Conservation (phyloP, 1,140 invertebrate species). For the Trachymyrmex cornetzi region DNA sequence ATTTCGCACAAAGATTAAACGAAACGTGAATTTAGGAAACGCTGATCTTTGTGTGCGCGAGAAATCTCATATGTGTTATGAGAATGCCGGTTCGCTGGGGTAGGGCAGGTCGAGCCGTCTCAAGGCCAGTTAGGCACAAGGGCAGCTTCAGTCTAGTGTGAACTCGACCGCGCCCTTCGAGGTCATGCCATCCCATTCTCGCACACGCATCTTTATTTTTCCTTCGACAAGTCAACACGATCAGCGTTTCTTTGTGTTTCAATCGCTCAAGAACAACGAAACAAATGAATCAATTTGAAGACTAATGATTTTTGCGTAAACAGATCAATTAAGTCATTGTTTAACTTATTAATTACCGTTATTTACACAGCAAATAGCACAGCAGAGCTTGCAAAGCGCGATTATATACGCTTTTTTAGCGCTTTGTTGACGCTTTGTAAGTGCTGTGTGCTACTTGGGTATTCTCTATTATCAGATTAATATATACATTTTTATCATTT, state of each 20-base stretch:
- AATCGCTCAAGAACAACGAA: constrained; percentile 21
- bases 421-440: too few relatives aligned
- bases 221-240: constrained; percentile 43
- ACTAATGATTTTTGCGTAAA: neutral
- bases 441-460: too few relatives aligned
- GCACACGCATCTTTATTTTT: constrained; percentile 65
- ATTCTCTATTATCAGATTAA: neutral
- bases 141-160: constrained; percentile 82
- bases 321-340: constrained; percentile 10
- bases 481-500: neutral
- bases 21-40: constrained; percentile 50
- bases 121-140: constrained; percentile 81
- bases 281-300: constrained; percentile 12
- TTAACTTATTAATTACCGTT: constrained; percentile 6
- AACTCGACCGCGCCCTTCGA: constrained; percentile 80
- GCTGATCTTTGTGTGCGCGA: constrained; percentile 71
- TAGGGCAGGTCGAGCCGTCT: constrained; percentile 78
- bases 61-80: constrained; percentile 68
- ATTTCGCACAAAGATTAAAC: constrained; percentile 38
- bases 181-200: constrained; percentile 79
- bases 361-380: neutral
- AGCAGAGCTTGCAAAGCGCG: too few relatives aligned
- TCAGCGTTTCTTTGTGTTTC: constrained; percentile 51
- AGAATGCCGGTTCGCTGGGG: constrained; percentile 62
- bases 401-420: too few relatives aligned